Evolutionary conservation across 2,797 vertebrate genomes (phyloP).

Genomic region (Novumbra hubbsi): DNA sequence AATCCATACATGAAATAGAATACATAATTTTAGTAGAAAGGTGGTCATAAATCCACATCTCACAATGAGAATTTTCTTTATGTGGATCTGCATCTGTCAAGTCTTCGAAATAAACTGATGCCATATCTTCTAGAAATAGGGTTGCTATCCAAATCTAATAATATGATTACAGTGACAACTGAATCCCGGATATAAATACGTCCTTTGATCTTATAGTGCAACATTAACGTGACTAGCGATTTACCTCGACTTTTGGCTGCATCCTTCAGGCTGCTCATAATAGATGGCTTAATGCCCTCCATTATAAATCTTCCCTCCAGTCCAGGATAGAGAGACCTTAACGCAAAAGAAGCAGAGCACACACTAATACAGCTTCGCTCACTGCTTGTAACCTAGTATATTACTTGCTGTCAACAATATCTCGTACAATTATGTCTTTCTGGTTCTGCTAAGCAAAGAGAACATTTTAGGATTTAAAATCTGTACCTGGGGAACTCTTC

Average conservation of each 20-base stretch:
- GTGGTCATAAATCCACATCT: slow-evolving; percentile 35
- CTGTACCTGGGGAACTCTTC: slow-evolving; percentile 90
- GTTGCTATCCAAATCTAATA: neutral
- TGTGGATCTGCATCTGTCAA: neutral
- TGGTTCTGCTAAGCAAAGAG: neutral
- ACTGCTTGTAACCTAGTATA: neutral
- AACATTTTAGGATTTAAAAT: neutral
- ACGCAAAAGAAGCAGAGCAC: slow-evolving; percentile 23
- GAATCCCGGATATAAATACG: neutral
- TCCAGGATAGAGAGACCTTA: slow-evolving; percentile 91
- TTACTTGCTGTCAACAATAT: slow-evolving; percentile 1
- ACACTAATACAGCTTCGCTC: neutral
- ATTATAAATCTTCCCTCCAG: slow-evolving; percentile 89
- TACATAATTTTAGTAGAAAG: too few species aligned
- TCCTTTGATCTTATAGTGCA: neutral
- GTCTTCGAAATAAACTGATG: neutral
- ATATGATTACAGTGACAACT: neutral
- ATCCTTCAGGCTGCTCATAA: slow-evolving; percentile 87
- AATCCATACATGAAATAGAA: too few species aligned
- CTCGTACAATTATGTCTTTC: neutral
- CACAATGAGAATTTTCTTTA: slow-evolving; percentile 9
- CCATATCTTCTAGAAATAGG: neutral
- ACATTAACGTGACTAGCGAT: slow-evolving; percentile 7
- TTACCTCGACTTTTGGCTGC: slow-evolving; percentile 94
- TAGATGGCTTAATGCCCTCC: slow-evolving; percentile 83